Base-by-base conservation (phyloP, 2,797 vertebrate species). In the Mus spretus region DNA sequence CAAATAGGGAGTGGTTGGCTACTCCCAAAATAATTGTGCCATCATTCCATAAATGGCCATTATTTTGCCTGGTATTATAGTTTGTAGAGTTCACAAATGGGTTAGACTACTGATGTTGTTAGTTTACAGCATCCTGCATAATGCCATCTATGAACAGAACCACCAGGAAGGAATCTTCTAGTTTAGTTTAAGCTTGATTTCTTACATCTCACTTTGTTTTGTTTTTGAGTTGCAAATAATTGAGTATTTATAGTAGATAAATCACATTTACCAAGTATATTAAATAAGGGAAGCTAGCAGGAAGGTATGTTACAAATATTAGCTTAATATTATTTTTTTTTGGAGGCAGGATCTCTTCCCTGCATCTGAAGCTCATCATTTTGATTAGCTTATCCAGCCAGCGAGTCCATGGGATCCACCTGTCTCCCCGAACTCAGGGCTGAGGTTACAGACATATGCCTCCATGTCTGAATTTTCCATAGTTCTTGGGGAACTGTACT, bases 281-380 rank as follows among this genome's bases (percentile, higher is more conserved):
- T 79, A 57, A 90, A 77, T 37, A 28, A 83, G 4, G 75, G 28
- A 75, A 17, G 4, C 34, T 74, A 40, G 70, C 53, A 57, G 50
- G 37, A 63, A 83, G 47, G 19, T 26, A 93, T 95, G 95, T 91
- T 86, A 95, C n/a, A 94, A 44, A 65, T 31, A 57, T 83, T 78
- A 50, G 72, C 53, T 89, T 57, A 44, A 74, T 88, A 53, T 74
- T 88, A 53, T 34, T 79, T 80, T 79, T 80, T 83, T 83, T 63
- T 63, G 63, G 82, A 84, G 81, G 15, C 15, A 83, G 14, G 24
- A 2, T 63, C 37, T 63, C n/a, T 53, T 81, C 20, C 37, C 34
- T 59, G 34, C 22, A 82, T 59, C 55, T 37, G n/a, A 61, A 82
- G 26, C 26, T 65, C 59, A 84, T 47, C 59, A 84, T 63, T 63